Percentiles rank a stretch among this genome's conserved stretches.
Conservation (phyloP, 1,140 invertebrate genomes). For the Anthonomus grandis region DNA sequence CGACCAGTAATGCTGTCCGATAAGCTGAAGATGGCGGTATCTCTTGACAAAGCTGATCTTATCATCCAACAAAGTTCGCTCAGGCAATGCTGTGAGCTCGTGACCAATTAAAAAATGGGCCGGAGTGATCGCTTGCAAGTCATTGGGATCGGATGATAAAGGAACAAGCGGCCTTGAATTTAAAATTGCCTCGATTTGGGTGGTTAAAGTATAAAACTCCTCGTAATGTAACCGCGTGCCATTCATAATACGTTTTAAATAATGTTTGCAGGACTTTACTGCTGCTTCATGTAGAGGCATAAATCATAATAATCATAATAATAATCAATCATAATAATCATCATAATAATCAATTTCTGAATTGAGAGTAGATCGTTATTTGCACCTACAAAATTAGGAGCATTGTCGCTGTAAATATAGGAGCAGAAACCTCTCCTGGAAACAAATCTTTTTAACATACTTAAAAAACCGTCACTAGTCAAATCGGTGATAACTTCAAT, state of each 20-base stretch:
- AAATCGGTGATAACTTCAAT: conserved; percentile 11
- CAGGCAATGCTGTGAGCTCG: conserved; percentile 41
- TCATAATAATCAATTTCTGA: not conserved
- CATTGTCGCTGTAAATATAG: conserved; percentile 34
- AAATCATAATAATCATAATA: conserved; percentile 31
- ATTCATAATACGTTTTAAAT: conserved; percentile 32
- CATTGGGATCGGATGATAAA: conserved; percentile 33
- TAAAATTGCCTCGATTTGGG: conserved; percentile 35
- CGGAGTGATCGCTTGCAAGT: conserved; percentile 37
- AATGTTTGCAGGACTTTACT: too few species aligned
- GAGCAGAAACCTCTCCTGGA: conserved; percentile 33
- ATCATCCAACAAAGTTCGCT: conserved; percentile 27
- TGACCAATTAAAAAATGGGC: conserved; percentile 40
- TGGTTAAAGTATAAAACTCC: not conserved
- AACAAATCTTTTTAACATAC: conserved; percentile 39
- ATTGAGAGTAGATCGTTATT: conserved; percentile 12
- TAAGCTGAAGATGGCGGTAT: conserved; percentile 34
- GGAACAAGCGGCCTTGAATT: conserved; percentile 35
- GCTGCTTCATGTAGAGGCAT: too few species aligned
- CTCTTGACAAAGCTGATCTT: conserved; percentile 22
- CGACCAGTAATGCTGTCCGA: conserved; percentile 33
- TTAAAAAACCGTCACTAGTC: conserved; percentile 8
- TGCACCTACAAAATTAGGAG: conserved; percentile 9
- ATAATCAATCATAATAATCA: not conserved
- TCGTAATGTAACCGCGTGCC: not conserved